These are phyloP conservation scores for Phaedon cochleariae DNA, from an alignment of 2,888 invertebrate genomes.

Conservation along the genomic window DNA sequence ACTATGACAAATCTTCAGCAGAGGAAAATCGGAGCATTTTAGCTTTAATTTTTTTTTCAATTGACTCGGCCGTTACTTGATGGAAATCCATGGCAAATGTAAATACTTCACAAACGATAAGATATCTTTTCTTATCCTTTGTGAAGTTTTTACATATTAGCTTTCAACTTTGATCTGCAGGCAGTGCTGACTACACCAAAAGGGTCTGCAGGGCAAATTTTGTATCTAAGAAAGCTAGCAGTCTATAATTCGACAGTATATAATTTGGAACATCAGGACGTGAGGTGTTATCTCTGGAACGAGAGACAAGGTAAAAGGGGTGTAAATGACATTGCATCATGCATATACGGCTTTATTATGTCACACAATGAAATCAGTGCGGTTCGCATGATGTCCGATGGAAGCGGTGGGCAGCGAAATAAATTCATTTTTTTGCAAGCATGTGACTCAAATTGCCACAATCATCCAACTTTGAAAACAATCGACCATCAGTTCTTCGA, in stretches of 20 bases:
- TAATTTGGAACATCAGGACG: constrained; percentile 44
- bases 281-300: constrained; percentile 48
- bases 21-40: constrained; percentile 37
- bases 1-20: constrained; percentile 44
- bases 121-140: too few relatives aligned
- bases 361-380: constrained; percentile 18
- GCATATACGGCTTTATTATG: constrained; percentile 25
- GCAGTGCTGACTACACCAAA: constrained; percentile 48
- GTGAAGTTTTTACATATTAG: too few relatives aligned
- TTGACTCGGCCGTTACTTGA: too few relatives aligned
- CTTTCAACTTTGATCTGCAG: constrained; percentile 51
- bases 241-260: constrained; percentile 36
- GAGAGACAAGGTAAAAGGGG: constrained; percentile 51
- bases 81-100: too few relatives aligned
- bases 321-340: constrained; percentile 46
- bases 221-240: constrained; percentile 49
- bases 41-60: too few relatives aligned
- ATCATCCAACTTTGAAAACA: constrained; percentile 5
- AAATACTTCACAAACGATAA: too few relatives aligned
- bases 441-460: constrained; percentile 18
- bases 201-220: constrained; percentile 45
- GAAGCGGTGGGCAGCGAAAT: constrained; percentile 26
- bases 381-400: constrained; percentile 39
- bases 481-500: constrained; percentile 14
- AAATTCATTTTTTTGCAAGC: constrained; percentile 25